A percentile compares a stretch with the other conserved stretches of the same genome.
Evolutionary conservation across 2,888 invertebrate species (phyloP).

Genomic region (Cryptus viduatorius): DNA sequence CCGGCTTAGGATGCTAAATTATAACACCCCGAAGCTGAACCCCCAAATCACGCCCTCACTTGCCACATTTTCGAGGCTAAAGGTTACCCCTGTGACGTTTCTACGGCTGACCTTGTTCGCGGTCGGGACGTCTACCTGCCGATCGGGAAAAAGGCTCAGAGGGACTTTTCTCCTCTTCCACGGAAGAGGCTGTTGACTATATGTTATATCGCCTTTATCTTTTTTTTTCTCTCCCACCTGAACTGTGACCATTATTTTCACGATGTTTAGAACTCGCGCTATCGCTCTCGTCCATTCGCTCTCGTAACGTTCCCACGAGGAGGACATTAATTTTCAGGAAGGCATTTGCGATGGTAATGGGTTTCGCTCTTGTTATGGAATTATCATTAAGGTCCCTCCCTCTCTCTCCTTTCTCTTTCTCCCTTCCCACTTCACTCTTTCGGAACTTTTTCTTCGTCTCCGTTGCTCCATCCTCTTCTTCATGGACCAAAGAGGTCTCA

Average conservation of each 20-base stretch:
- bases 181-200: neutral
- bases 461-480: constrained; percentile 5
- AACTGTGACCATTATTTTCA: constrained; percentile 19
- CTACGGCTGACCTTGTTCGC: constrained; percentile 34
- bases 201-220: constrained; percentile 30
- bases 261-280: neutral
- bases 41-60: constrained; percentile 79
- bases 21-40: constrained; percentile 75
- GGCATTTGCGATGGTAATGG: constrained; percentile 78
- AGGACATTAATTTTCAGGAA: constrained; percentile 56
- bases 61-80: constrained; percentile 52
- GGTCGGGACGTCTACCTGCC: constrained; percentile 60
- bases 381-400: constrained; percentile 57
- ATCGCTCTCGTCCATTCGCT: constrained; percentile 8
- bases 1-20: constrained; percentile 73
- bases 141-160: constrained; percentile 28
- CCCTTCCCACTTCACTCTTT: neutral
- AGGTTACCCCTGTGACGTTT: constrained; percentile 43
- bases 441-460: constrained; percentile 23
- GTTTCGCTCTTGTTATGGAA: constrained; percentile 72
- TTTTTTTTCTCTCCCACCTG: constrained; percentile 8
- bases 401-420: constrained; percentile 37
- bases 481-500: constrained; percentile 36
- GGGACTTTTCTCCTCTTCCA: constrained; percentile 30
- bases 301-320: constrained; percentile 14